Evolutionary conservation across 2,888 invertebrate species (phyloP).

Genomic region (Micoletzkya japonica): DNA sequence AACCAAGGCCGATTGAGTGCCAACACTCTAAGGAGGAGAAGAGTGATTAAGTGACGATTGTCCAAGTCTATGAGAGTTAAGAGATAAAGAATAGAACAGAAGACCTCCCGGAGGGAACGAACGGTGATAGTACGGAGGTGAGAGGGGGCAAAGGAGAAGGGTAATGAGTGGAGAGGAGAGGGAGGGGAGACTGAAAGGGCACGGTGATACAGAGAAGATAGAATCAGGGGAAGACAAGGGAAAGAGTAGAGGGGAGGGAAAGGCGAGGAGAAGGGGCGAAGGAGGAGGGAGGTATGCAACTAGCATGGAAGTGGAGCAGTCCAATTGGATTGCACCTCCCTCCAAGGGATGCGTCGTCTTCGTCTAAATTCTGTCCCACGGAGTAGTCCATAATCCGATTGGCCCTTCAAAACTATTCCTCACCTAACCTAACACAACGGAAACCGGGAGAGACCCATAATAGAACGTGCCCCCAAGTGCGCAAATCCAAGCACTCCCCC

Average conservation of each 20-base stretch:
- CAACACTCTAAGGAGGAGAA: neutral
- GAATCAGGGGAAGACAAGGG: neutral
- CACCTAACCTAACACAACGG: no score
- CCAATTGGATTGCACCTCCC: no score
- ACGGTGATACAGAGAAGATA: neutral
- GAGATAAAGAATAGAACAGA: no score
- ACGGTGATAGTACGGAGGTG: neutral
- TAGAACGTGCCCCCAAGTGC: no score
- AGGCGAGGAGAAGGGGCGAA: neutral
- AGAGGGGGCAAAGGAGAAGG: constrained; percentile 7
- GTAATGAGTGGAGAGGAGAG: neutral
- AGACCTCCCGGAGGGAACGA: constrained; percentile 3
- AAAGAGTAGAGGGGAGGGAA: neutral
- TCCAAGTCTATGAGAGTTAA: constrained; percentile 2
- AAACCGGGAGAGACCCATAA: no score
- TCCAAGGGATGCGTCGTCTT: no score
- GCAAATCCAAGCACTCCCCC: no score
- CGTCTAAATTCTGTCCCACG: no score
- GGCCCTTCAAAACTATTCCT: no score
- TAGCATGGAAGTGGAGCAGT: neutral
- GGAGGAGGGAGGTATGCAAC: constrained; percentile 1
- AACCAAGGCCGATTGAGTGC: neutral
- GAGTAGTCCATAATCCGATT: no score
- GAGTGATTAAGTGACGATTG: constrained; percentile 4
- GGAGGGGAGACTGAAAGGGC: neutral